Conservation (phyloP, 2,888 invertebrate genomes). For the Frankliniella fusca region DNA sequence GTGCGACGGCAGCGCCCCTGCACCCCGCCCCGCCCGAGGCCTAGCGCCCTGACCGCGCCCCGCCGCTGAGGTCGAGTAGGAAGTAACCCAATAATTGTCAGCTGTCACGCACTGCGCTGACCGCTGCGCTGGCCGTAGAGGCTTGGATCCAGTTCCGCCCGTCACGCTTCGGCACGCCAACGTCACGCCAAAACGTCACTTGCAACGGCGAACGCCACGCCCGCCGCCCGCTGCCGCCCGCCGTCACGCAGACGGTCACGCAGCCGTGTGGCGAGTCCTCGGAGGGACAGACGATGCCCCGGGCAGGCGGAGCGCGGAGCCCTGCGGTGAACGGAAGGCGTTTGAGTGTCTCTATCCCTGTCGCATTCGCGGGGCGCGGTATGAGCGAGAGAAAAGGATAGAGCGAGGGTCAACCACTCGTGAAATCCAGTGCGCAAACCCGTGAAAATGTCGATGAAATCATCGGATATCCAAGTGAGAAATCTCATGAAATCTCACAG, state of each 20-base stretch:
- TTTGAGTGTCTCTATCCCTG: background rate
- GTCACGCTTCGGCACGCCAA: background rate
- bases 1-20: background rate
- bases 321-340: too few relatives aligned
- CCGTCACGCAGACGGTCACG: background rate
- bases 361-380: background rate
- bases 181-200: background rate
- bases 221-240: background rate
- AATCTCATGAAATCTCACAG: too few relatives aligned
- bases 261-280: background rate
- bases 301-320: too few relatives aligned
- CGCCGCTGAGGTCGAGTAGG: slow-evolving; percentile 4
- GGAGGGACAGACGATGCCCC: too few relatives aligned
- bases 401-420: too few relatives aligned
- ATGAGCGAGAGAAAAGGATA: background rate
- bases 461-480: too few relatives aligned
- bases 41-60: background rate
- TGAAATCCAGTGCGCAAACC: too few relatives aligned
- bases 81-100: slow-evolving; percentile 25
- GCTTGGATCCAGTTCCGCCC: background rate
- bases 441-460: too few relatives aligned
- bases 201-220: background rate
- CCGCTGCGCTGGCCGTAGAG: background rate
- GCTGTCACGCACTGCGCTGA: background rate
- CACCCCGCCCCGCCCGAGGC: background rate